Conservation (phyloP, 2,113 vertebrate genomes). For the Poecile atricapillus region DNA sequence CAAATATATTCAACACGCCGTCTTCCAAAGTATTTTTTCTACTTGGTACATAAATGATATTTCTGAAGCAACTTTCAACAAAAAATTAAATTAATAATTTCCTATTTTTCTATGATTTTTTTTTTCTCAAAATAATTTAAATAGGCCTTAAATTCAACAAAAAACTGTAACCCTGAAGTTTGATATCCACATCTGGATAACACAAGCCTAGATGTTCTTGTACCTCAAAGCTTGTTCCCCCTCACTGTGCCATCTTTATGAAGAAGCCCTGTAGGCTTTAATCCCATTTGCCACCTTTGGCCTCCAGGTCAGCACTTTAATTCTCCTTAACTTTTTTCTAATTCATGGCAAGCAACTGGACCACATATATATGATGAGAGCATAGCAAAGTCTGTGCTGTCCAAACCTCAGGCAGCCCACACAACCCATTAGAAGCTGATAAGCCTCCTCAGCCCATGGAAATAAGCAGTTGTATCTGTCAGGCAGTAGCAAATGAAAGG, state of each 20-base stretch:
- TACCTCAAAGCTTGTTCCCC: neutral
- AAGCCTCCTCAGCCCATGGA: neutral
- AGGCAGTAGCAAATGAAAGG: neutral
- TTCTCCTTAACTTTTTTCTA: neutral
- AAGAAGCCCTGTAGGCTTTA: neutral
- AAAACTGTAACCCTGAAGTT: neutral
- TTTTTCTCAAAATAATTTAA: neutral
- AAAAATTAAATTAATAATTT: neutral
- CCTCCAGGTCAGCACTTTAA: neutral
- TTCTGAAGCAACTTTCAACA: neutral
- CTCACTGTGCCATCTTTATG: neutral
- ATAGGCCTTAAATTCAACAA: neutral
- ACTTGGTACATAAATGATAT: neutral
- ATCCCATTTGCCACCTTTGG: neutral
- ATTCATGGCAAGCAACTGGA: neutral
- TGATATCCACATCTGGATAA: neutral
- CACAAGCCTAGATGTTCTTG: neutral
- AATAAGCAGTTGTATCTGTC: neutral
- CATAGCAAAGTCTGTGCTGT: neutral
- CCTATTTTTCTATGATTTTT: neutral
- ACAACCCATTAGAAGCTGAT: neutral
- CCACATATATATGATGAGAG: fast-evolving
- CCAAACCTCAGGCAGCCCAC: neutral
- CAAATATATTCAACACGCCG: neutral
- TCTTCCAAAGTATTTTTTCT: neutral